Evolutionary conservation across 2,888 invertebrate genomes (phyloP).

Genomic region (Ditylenchus weischeri): DNA sequence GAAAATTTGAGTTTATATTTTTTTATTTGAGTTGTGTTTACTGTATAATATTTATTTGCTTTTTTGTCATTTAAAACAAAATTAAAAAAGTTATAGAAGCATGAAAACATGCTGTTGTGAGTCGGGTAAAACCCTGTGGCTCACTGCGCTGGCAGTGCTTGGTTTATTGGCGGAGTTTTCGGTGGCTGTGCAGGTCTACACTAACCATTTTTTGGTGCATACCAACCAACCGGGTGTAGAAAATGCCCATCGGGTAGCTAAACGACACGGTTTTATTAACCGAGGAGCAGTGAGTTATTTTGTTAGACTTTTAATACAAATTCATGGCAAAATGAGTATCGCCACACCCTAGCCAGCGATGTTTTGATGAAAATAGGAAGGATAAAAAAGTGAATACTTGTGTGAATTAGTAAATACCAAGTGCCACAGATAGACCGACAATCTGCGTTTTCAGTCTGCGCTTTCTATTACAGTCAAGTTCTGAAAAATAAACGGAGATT

Average conservation of each 20-base stretch:
- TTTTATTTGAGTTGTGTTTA: no score
- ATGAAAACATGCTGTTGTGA: slow-evolving; percentile 8
- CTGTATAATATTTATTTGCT: no score
- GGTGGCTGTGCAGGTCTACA: slow-evolving; percentile 71
- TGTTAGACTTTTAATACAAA: no score
- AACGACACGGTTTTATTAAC: slow-evolving; percentile 86
- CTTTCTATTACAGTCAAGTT: no score
- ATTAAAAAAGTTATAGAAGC: not conserved
- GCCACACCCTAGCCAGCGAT: no score
- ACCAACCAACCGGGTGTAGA: slow-evolving; percentile 59
- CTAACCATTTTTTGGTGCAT: slow-evolving; percentile 89
- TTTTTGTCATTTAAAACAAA: no score
- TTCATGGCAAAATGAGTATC: no score
- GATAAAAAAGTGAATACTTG: no score
- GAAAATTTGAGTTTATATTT: no score
- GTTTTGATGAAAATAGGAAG: no score
- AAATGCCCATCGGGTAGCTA: slow-evolving; percentile 75
- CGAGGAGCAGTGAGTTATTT: slow-evolving; percentile 75
- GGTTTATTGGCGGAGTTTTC: slow-evolving; percentile 3
- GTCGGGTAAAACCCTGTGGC: slow-evolving; percentile 8
- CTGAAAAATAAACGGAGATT: no score
- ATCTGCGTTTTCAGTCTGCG: no score
- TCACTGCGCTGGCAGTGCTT: slow-evolving; percentile 3
- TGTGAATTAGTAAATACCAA: not conserved
- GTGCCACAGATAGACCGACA: not conserved